A percentile compares a stretch with the other conserved stretches of the same genome.
Conservation (phyloP, 2,888 invertebrate species). For the Sminthurides aquaticus region DNA sequence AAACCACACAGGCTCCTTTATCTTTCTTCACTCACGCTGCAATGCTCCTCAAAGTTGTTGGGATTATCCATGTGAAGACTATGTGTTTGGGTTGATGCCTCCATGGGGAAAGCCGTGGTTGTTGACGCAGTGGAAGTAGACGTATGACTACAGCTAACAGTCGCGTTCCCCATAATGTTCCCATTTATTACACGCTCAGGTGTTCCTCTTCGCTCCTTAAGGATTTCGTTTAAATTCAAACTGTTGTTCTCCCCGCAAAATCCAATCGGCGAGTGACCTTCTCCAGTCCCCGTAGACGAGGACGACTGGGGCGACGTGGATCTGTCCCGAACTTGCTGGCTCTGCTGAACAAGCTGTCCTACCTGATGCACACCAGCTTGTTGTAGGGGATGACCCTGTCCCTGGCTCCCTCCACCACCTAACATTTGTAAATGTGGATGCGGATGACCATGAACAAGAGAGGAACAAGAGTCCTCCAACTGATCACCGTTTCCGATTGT, state of each 20-base stretch:
- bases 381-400: conserved; percentile 20
- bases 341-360: conserved; percentile 1
- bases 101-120: conserved; percentile 36
- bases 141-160: neutral
- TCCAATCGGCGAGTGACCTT: conserved; percentile 14
- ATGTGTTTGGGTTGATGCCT: conserved; percentile 41
- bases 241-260: neutral
- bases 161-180: conserved; percentile 7
- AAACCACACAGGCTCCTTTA: conserved; percentile 21
- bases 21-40: conserved; percentile 38
- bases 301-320: conserved; percentile 7
- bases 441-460: conserved; percentile 23
- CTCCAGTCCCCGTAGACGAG: conserved; percentile 11
- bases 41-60: conserved; percentile 39
- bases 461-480: conserved; percentile 20
- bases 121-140: conserved; percentile 22
- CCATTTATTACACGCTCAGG: conserved; percentile 23
- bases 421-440: conserved; percentile 7
- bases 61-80: conserved; percentile 20
- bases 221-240: conserved; percentile 18
- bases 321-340: conserved; percentile 1
- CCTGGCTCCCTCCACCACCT: conserved; percentile 13
- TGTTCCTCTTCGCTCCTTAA: conserved; percentile 13
- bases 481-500: conserved; percentile 20
- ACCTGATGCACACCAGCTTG: neutral